These are phyloP conservation scores for Astreopora myriophthalma DNA, from an alignment of 64 coral and sea anemone genomes.

Conservation along the genomic window DNA sequence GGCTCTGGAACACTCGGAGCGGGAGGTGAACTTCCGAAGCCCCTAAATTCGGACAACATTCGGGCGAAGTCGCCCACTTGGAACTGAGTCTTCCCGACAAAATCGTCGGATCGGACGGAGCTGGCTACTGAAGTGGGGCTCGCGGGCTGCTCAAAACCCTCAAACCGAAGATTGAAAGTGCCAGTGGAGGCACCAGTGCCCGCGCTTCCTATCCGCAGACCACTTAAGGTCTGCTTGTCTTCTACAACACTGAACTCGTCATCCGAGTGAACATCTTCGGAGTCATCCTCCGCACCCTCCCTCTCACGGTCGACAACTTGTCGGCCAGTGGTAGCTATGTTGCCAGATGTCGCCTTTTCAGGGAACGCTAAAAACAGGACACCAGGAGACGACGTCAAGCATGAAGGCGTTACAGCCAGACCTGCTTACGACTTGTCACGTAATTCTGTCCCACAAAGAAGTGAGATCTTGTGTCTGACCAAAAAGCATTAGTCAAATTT, in stretches of 20 bases:
- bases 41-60: conserved; percentile 85
- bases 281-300: conserved; percentile 8
- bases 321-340: not conserved
- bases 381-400: too few species aligned
- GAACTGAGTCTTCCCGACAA: conserved; percentile 28
- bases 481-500: too few species aligned
- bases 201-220: not conserved
- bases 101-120: not conserved
- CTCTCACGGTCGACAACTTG: not conserved
- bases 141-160: not conserved
- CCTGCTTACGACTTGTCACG: too few species aligned
- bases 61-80: conserved; percentile 86
- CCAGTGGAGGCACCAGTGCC: not conserved
- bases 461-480: too few species aligned
- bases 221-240: conserved; percentile 48
- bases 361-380: conserved; percentile 6
- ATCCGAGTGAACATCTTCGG: conserved; percentile 82
- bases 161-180: conserved; percentile 6
- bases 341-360: not conserved
- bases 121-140: not conserved
- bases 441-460: too few species aligned
- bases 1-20: conserved; percentile 16
- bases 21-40: conserved; percentile 45
- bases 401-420: too few species aligned
- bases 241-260: conserved; percentile 97